Base-by-base conservation (phyloP, 1,140 invertebrate species). In the Euura saliciscinereae region DNA sequence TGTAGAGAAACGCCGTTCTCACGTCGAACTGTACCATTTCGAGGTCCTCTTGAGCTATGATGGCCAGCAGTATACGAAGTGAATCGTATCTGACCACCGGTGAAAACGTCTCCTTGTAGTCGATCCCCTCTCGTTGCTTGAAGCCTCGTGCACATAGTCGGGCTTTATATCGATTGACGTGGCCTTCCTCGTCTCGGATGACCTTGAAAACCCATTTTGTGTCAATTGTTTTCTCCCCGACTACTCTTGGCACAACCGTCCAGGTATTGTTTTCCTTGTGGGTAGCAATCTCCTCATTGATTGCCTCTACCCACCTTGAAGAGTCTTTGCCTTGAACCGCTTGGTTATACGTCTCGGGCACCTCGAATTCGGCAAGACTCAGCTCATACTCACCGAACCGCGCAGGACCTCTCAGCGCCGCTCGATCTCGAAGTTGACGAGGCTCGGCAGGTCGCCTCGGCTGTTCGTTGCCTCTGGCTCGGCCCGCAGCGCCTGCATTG, bases 141-240 rank as follows among this genome's bases (percentile, higher is more conserved):
- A 79, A 8, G 74, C 78, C 71, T 79, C 78, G 46, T 11, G 46
- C 46, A 51, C 46, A 51, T 11, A 51, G 46, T 51, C 46, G 5
- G 5, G 46, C 46, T 51, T 51, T 51, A 51, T 6, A 51, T 51
- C 46, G 46, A 51, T 51, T 51, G 46, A 51, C 5, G 6, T 11
- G 46, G 11, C 46, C 45, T 75, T 78, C 77, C 76, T 75, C 66
- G 71, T 79, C 73, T 51, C 79, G 72, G 68, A 80, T 81, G 43
- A 82, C 73, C 6, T 77, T 71, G 51, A 82, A 82, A 2, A 81
- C 77, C 78, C 81, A 81, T 74, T 78, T 81, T 46, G 74, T 77
- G 43, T 67, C 68, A 4, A 81, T 80, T 6, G 72, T 5, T 71
- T 76, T 80, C 5, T 71, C 71, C 71, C 74, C 71, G 64, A 8